phyloP scores from a whole-genome alignment of 2,113 vertebrate species.

The Coreoperca whiteheadi region DNA sequence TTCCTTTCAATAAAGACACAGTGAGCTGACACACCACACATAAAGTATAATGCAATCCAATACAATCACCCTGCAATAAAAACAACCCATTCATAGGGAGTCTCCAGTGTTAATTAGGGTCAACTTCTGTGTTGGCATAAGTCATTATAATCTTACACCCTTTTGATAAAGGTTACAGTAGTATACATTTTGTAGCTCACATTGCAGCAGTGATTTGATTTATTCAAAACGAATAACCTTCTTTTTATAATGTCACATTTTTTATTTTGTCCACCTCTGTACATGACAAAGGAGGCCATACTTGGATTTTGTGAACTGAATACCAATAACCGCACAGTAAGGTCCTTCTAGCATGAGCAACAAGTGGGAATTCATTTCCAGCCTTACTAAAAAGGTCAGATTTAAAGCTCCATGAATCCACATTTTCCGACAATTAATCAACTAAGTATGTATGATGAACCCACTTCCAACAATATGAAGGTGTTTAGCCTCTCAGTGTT shows the following conservation, averaged over 20 bases:
- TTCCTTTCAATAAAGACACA: neutral
- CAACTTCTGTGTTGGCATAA: neutral
- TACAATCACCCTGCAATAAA: neutral
- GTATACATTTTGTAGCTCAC: neutral
- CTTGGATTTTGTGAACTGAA: neutral
- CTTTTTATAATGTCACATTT: slow-evolving; percentile 22
- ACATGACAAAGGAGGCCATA: neutral
- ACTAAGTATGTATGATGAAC: neutral
- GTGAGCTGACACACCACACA: neutral
- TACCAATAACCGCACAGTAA: neutral
- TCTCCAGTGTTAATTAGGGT: neutral
- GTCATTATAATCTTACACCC: neutral
- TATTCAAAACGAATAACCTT: slow-evolving; percentile 3
- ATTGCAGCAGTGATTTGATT: neutral
- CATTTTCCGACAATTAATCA: neutral
- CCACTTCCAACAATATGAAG: too few species aligned
- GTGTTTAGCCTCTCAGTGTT: neutral
- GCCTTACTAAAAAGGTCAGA: neutral
- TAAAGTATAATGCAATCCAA: neutral
- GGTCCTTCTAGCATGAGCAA: neutral
- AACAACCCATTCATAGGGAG: neutral
- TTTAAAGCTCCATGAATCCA: neutral
- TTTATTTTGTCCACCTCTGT: neutral
- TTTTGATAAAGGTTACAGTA: slow-evolving; percentile 16
- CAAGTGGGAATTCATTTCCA: neutral